Percentiles rank a stretch among this genome's conserved stretches.
Evolutionary conservation across 1,140 invertebrate genomes (phyloP).

Genomic region (Orchesella cincta): DNA sequence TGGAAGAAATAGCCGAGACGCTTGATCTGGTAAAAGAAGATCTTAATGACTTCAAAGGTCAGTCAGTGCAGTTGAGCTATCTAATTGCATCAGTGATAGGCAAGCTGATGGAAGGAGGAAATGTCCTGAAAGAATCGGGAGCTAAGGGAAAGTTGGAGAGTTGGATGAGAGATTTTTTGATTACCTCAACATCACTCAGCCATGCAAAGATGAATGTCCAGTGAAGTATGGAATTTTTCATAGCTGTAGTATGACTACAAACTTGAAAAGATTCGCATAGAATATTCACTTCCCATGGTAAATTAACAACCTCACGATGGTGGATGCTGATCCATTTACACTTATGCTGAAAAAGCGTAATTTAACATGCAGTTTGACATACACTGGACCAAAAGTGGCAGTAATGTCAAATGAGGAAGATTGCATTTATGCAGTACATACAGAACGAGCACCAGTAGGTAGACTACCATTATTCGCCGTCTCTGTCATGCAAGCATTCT

Average conservation of each 20-base stretch:
- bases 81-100: not conserved
- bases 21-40: not conserved
- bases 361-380: slow-evolving; percentile 16
- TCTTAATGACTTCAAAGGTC: not conserved
- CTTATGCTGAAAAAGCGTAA: slow-evolving; percentile 17
- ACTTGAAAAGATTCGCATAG: slow-evolving; percentile 1
- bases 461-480: not conserved
- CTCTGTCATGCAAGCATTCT: not conserved
- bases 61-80: slow-evolving; percentile 4
- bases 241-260: not conserved
- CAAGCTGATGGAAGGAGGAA: slow-evolving; percentile 18
- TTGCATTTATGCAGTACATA: slow-evolving; percentile 19
- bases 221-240: slow-evolving; percentile 16
- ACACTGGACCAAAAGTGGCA: slow-evolving; percentile 28
- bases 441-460: not conserved
- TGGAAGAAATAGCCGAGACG: not conserved
- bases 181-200: slow-evolving; percentile 36
- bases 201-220: slow-evolving; percentile 33
- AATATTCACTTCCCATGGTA: slow-evolving; percentile 31
- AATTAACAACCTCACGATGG: slow-evolving; percentile 25
- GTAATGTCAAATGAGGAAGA: slow-evolving; percentile 25
- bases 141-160: not conserved
- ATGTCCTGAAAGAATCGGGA: slow-evolving; percentile 9
- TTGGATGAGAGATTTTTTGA: slow-evolving; percentile 34
- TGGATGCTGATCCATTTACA: slow-evolving; percentile 37